A percentile compares a stretch with the other conserved stretches of the same genome.
Conservation (phyloP, 2,113 vertebrate species). For the Triplophysa rosa region DNA sequence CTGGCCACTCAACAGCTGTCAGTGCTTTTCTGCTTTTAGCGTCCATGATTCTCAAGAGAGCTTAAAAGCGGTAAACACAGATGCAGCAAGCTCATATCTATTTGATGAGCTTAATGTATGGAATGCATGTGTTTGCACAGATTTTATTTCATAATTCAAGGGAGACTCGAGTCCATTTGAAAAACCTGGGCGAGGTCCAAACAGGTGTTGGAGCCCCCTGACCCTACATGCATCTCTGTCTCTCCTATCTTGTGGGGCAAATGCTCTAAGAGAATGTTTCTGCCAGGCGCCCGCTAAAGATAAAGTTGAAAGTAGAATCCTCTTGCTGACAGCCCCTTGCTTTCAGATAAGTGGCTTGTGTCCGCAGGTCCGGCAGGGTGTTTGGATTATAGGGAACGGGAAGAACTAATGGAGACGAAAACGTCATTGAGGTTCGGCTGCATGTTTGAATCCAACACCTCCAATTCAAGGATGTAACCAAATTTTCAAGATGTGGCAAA, state of each 20-base stretch:
- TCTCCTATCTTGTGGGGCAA: slow-evolving; percentile 68
- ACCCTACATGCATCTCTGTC: slow-evolving; percentile 69
- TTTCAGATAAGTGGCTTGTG: slow-evolving; percentile 69
- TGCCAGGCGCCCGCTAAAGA: slow-evolving; percentile 62
- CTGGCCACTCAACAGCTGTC: neutral
- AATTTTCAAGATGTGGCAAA: too few species aligned
- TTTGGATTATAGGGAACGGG: slow-evolving; percentile 6
- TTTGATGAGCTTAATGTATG: neutral
- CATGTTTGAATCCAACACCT: slow-evolving; percentile 53
- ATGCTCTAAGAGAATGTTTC: slow-evolving; percentile 63
- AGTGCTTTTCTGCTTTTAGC: slow-evolving; percentile 7
- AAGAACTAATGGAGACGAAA: slow-evolving; percentile 48
- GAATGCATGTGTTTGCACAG: neutral
- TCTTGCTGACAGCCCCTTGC: slow-evolving; percentile 66
- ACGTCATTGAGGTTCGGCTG: slow-evolving; percentile 31
- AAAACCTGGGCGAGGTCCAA: neutral
- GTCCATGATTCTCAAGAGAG: slow-evolving; percentile 29
- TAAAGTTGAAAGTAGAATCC: slow-evolving; percentile 73
- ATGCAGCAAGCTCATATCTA: neutral
- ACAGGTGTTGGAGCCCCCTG: slow-evolving; percentile 53
- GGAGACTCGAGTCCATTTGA: neutral
- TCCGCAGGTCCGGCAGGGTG: slow-evolving; percentile 42
- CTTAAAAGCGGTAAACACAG: neutral
- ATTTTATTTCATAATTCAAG: neutral
- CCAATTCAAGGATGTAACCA: neutral